Evolutionary conservation across 1,140 invertebrate genomes (phyloP), one percentile per base, ranked within the genome.

Genomic region (Zaprionus davidi): DNA sequence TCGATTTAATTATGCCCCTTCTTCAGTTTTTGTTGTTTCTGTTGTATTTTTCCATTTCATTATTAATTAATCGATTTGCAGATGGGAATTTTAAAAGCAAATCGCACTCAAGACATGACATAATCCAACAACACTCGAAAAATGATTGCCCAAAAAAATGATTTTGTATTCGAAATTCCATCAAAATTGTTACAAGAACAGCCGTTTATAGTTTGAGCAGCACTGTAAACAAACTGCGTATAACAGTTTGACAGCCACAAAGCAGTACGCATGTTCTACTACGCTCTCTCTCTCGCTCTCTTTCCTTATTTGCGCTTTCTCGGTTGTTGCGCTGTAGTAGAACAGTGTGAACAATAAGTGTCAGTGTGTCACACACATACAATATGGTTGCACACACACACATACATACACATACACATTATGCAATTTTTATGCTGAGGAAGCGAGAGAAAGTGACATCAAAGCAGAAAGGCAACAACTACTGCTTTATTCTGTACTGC

Each of bases 391-490:
- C 28, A 56, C 17, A 70, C 41, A 56, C 38, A 67, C 65, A 56
- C 24, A 69, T 51, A 12, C 51, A 69, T 15, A 34, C 20, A 53
- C 12, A 24, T 17, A 46, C 41, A 26, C 17, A 88, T 88, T 88
- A 88, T 88, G 85, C 85, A 88, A 88, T 90, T 88, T 90, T 85
- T 90, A 88, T 88, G 86, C 75, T 90, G 69, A 62, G 75, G 31
- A 36, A 77, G 64, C 65, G 60, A 84, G 85, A 88, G 84, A 88
- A 90, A 87, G 83, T 87, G 71, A 79, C 53, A 69, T 49, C 41
- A 46, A 3, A 46, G 41, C 41, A 44, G 24, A 12, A 17, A 20
- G 38, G 55, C 34, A 22, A 58, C 26, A 13, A 51, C 57, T 69
- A 57, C 57, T 69, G 20, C 24, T 55, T 46, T 13, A 5, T 41